These are phyloP conservation scores for Callitettix versicolor DNA, from an alignment of 1,140 invertebrate genomes.

Conservation along the genomic window DNA sequence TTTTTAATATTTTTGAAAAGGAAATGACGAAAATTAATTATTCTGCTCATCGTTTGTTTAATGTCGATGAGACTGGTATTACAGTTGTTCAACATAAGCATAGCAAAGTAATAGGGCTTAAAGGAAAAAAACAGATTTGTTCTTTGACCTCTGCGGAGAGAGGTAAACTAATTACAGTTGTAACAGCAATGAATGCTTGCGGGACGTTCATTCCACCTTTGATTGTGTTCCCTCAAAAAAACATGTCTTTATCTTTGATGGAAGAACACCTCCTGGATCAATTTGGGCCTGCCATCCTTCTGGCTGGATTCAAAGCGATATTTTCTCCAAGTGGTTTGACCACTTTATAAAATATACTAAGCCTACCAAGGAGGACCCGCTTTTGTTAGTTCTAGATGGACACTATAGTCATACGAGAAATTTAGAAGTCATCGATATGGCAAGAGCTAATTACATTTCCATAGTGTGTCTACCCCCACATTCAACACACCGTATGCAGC, in stretches of 20 bases:
- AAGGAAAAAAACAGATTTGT: slow-evolving; percentile 28
- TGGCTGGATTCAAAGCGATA: slow-evolving; percentile 26
- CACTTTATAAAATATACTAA: slow-evolving; percentile 28
- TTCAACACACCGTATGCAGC: slow-evolving; percentile 32
- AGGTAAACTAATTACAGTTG: slow-evolving; percentile 22
- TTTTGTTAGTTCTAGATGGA: slow-evolving; percentile 30
- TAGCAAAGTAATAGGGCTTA: slow-evolving; percentile 26
- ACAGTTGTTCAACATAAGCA: slow-evolving; percentile 26
- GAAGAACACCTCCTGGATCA: slow-evolving; percentile 29
- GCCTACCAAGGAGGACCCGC: slow-evolving; percentile 24
- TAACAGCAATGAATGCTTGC: slow-evolving; percentile 29
- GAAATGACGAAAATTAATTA: slow-evolving; percentile 17
- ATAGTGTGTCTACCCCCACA: slow-evolving; percentile 30
- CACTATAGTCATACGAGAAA: slow-evolving; percentile 30
- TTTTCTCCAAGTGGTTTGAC: slow-evolving; percentile 30
- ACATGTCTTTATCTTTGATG: slow-evolving; percentile 27
- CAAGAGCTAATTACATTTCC: slow-evolving; percentile 23
- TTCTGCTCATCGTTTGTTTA: slow-evolving; percentile 26
- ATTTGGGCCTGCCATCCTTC: slow-evolving; percentile 26
- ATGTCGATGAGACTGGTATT: slow-evolving; percentile 32
- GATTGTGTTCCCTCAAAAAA: slow-evolving; percentile 30
- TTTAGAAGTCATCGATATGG: slow-evolving; percentile 26
- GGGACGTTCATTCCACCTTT: slow-evolving; percentile 30
- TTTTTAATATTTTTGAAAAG: slow-evolving; percentile 29
- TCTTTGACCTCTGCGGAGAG: slow-evolving; percentile 25